Evolutionary conservation across 1,140 invertebrate genomes (phyloP).

Genomic region (Drosophila simulans): DNA sequence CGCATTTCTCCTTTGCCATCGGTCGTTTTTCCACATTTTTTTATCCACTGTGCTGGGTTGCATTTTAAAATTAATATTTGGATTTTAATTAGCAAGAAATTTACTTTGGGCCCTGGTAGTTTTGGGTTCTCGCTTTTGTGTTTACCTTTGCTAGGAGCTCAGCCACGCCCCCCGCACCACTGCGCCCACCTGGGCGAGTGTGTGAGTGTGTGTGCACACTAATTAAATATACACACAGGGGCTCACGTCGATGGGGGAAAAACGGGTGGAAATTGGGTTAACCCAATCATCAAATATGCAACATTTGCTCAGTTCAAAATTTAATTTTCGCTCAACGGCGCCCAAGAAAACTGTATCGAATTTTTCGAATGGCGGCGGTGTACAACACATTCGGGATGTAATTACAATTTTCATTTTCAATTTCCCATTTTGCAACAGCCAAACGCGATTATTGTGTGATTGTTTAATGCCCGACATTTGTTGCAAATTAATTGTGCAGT

Average conservation of each 20-base stretch:
- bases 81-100: constrained; percentile 83
- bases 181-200: constrained; percentile 7
- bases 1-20: background rate
- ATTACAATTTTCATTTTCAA: constrained; percentile 15
- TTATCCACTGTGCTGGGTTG: constrained; percentile 51
- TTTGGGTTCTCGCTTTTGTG: constrained; percentile 64
- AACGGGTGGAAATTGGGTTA: constrained; percentile 27
- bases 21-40: constrained; percentile 8
- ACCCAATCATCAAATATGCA: constrained; percentile 80
- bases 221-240: constrained; percentile 68
- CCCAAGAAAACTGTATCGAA: constrained; percentile 15
- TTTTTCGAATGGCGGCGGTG: background rate
- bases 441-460: constrained; percentile 28
- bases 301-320: constrained; percentile 79
- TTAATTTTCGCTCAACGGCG: constrained; percentile 56
- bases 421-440: constrained; percentile 11
- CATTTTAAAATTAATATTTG: constrained; percentile 83
- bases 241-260: constrained; percentile 45
- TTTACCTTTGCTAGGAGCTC: constrained; percentile 63
- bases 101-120: constrained; percentile 76
- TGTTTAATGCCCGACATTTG: constrained; percentile 38
- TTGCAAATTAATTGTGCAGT: constrained; percentile 50
- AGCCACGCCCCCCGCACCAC: constrained; percentile 1
- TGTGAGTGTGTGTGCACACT: constrained; percentile 54
- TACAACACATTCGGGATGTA: too few relatives aligned